Percentiles rank a stretch among this genome's conserved stretches.
Evolutionary conservation across 64 coral and sea anemone genomes (phyloP).

Genomic region (Anthopleura sola): DNA sequence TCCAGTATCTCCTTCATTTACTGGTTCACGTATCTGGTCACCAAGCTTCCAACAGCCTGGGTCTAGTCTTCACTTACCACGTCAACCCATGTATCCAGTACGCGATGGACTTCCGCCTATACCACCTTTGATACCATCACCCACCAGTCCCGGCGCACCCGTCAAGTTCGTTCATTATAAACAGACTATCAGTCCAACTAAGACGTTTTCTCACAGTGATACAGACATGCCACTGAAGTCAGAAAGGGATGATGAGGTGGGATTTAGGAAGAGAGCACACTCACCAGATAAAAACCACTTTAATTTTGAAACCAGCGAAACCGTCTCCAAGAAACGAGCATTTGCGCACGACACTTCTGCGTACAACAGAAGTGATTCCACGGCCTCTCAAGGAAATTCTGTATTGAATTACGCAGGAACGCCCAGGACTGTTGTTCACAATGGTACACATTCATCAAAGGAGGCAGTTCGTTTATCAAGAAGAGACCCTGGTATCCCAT

Average conservation of each 20-base stretch:
- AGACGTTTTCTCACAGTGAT: neutral
- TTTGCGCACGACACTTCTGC: neutral
- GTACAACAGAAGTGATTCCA: neutral
- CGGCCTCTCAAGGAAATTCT: neutral
- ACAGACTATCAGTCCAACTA: neutral
- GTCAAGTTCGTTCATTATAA: neutral
- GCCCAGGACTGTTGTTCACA: neutral
- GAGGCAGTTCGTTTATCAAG: neutral
- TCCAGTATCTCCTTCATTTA: constrained; percentile 14
- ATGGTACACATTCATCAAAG: neutral
- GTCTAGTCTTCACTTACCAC: constrained; percentile 16
- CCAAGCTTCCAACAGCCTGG: constrained; percentile 2
- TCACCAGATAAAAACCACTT: constrained; percentile 7
- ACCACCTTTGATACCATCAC: constrained; percentile 57
- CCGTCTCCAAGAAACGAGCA: constrained; percentile 1
- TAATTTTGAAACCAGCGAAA: neutral
- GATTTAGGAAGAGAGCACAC: constrained; percentile 9
- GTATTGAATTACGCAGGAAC: neutral
- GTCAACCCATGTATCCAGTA: constrained; percentile 11
- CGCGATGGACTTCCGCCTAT: constrained; percentile 52
- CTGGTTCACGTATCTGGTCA: constrained; percentile 57
- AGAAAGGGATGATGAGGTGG: neutral
- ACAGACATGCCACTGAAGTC: neutral
- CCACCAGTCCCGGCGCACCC: constrained; percentile 32
- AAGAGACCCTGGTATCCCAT: neutral